phyloP scores from a whole-genome alignment of 2,888 invertebrate genomes.

The Dicyrtomina minuta region DNA sequence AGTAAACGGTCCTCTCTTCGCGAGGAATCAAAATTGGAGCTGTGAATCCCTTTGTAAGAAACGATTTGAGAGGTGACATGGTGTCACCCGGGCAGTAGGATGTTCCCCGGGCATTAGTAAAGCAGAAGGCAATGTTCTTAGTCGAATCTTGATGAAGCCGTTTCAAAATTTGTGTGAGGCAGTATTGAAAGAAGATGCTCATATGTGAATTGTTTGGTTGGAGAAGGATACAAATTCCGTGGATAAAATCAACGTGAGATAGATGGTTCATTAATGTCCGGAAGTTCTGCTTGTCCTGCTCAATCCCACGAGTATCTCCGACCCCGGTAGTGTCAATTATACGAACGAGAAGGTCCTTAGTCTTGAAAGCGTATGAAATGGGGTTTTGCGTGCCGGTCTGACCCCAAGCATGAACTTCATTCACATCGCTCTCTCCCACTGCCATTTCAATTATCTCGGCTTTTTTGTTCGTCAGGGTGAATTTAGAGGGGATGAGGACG shows the following conservation, averaged over 20 bases:
- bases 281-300: constrained; percentile 39
- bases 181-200: constrained; percentile 32
- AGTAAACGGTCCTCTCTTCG: too few species aligned
- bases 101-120: constrained; percentile 39
- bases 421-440: constrained; percentile 12
- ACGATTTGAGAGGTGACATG: not conserved
- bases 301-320: constrained; percentile 30
- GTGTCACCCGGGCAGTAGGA: constrained; percentile 36
- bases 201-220: constrained; percentile 39
- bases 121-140: constrained; percentile 41
- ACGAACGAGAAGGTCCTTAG: constrained; percentile 16
- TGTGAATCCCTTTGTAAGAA: constrained; percentile 34
- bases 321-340: constrained; percentile 44
- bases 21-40: too few species aligned
- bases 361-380: constrained; percentile 26
- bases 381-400: constrained; percentile 32
- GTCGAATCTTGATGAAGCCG: constrained; percentile 37
- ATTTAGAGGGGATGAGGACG: constrained; percentile 35
- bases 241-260: constrained; percentile 25
- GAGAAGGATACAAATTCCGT: constrained; percentile 42
- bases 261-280: constrained; percentile 29
- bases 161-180: constrained; percentile 39
- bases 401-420: constrained; percentile 25
- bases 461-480: constrained; percentile 33
- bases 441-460: constrained; percentile 13